A percentile compares a stretch with the other conserved stretches of the same genome.
Evolutionary conservation across 2,888 invertebrate species (phyloP).

Genomic region (Patella ulyssiponensis): DNA sequence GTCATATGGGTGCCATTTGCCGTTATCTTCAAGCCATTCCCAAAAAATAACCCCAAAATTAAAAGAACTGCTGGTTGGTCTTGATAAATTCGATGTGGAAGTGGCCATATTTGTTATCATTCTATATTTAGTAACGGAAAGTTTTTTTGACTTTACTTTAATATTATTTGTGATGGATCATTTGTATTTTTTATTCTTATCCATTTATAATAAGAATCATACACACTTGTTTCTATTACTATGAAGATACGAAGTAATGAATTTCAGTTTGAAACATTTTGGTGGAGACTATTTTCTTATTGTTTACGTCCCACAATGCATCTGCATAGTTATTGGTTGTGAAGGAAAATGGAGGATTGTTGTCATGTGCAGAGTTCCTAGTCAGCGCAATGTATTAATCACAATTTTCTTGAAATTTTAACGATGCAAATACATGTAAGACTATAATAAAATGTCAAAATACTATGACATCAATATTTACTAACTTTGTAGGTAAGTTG

Average conservation of each 20-base stretch:
- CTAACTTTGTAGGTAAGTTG: too few species aligned
- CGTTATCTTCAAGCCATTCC: conserved; percentile 65
- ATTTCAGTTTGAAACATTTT: too few species aligned
- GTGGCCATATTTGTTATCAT: conserved; percentile 44
- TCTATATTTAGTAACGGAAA: neutral
- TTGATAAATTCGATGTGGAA: conserved; percentile 21
- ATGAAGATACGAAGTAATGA: too few species aligned
- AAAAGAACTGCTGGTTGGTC: neutral
- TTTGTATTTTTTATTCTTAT: too few species aligned
- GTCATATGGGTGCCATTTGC: conserved; percentile 60
- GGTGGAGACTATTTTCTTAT: neutral
- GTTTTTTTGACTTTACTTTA: too few species aligned
- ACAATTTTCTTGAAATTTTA: too few species aligned
- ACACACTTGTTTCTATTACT: too few species aligned
- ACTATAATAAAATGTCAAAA: too few species aligned
- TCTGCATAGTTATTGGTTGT: conserved; percentile 4
- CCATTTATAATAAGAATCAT: too few species aligned
- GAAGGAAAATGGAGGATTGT: neutral
- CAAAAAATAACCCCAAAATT: conserved; percentile 57
- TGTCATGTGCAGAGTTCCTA: neutral
- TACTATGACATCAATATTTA: too few species aligned
- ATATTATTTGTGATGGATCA: too few species aligned
- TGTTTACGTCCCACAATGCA: conserved; percentile 7
- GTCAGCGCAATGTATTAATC: neutral
- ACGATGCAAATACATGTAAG: too few species aligned